Conservation (phyloP, 2,797 vertebrate genomes). For the Propithecus perrieri region DNA sequence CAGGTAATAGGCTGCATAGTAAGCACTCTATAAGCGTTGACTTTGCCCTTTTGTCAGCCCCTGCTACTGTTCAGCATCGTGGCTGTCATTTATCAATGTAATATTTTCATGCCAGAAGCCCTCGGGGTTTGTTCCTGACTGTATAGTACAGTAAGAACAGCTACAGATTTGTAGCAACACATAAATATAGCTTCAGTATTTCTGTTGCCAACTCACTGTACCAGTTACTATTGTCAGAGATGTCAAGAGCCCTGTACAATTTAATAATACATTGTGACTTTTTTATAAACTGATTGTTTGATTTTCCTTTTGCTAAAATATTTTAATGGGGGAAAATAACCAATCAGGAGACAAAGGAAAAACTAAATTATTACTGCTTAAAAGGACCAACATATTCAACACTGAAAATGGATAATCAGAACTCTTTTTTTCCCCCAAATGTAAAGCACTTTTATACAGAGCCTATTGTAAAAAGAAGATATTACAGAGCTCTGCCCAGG, state of each 20-base stretch:
- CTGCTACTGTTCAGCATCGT: rapidly evolving
- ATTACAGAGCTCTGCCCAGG: neutral
- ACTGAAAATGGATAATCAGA: neutral
- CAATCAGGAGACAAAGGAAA: neutral
- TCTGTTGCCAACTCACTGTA: neutral
- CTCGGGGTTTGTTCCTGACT: neutral
- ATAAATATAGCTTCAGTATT: neutral
- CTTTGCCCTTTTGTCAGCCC: neutral
- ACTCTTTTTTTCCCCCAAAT: too few relatives aligned
- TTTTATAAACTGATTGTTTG: neutral
- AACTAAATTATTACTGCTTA: neutral
- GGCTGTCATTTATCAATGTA: neutral
- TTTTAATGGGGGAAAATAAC: neutral
- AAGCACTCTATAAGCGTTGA: neutral
- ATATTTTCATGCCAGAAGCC: neutral
- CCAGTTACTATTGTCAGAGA: neutral
- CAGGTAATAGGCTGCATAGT: neutral
- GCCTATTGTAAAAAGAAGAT: neutral
- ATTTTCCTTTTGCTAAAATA: neutral
- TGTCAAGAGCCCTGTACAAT: too few relatives aligned
- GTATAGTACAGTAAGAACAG: neutral
- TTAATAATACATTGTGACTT: neutral
- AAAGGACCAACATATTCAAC: neutral
- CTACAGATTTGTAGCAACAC: neutral
- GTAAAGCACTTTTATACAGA: neutral